Percentiles rank a stretch among this genome's conserved stretches.
Evolutionary conservation across 2,113 vertebrate genomes (phyloP).

Genomic region (Bos javanicus): DNA sequence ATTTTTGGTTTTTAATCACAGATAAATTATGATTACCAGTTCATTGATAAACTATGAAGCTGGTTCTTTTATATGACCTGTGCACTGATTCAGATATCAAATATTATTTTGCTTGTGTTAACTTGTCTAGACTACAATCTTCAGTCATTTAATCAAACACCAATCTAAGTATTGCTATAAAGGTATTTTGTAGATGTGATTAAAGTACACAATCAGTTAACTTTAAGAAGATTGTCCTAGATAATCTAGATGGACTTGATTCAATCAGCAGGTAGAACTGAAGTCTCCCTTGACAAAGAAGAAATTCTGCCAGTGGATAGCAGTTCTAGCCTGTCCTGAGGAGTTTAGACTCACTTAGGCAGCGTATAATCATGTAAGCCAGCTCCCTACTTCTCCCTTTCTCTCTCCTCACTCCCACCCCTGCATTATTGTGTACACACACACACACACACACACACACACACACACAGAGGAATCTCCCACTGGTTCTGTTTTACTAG

Average conservation of each 20-base stretch:
- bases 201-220: neutral
- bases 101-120: neutral
- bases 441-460: neutral
- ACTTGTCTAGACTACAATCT: neutral
- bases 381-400: neutral
- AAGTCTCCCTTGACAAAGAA: neutral
- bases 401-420: neutral
- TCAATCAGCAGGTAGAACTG: neutral
- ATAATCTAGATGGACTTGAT: neutral
- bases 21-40: neutral
- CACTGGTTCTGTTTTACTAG: neutral
- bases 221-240: neutral
- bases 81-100: neutral
- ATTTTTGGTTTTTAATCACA: neutral
- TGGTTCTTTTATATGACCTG: neutral
- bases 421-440: neutral
- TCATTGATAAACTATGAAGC: neutral
- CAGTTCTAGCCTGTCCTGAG: neutral
- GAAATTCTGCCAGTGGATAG: neutral
- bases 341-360: neutral
- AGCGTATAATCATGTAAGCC: neutral
- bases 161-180: neutral
- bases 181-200: neutral
- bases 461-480: neutral
- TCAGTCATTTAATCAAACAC: neutral